Evolutionary conservation across 2,797 vertebrate genomes (phyloP).

Genomic region (Eurystomus glaucurus): DNA sequence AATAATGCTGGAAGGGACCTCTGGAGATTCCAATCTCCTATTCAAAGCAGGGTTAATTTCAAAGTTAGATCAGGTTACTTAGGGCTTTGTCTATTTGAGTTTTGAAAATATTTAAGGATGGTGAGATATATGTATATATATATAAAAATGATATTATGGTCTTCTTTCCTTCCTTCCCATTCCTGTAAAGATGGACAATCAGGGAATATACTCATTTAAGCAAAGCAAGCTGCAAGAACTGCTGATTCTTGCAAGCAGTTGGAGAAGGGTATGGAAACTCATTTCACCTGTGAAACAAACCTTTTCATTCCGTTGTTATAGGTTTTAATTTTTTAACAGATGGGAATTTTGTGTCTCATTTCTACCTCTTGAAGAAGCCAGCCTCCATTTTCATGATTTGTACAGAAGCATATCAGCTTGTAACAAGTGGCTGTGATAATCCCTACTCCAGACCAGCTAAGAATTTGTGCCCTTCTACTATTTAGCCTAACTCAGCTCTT

Average conservation of each 20-base stretch:
- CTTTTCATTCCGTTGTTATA: neutral
- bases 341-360: neutral
- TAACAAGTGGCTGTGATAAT: neutral
- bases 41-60: neutral
- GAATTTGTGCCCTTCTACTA: neutral
- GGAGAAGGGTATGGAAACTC: neutral
- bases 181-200: neutral
- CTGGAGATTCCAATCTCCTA: neutral
- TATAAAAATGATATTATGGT: neutral
- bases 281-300: neutral
- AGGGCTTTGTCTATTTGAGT: neutral
- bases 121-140: neutral
- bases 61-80: neutral
- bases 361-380: neutral
- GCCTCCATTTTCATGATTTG: neutral
- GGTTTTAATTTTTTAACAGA: neutral
- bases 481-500: neutral
- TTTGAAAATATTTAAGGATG: neutral
- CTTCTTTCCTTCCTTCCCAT: neutral
- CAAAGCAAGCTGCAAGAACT: neutral
- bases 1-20: neutral
- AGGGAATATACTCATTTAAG: neutral
- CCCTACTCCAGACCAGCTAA: neutral
- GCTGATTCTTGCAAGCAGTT: neutral
- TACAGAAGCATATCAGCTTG: neutral